Conservation (phyloP, 2,888 invertebrate species). For the Meghimatium bilineatum region DNA sequence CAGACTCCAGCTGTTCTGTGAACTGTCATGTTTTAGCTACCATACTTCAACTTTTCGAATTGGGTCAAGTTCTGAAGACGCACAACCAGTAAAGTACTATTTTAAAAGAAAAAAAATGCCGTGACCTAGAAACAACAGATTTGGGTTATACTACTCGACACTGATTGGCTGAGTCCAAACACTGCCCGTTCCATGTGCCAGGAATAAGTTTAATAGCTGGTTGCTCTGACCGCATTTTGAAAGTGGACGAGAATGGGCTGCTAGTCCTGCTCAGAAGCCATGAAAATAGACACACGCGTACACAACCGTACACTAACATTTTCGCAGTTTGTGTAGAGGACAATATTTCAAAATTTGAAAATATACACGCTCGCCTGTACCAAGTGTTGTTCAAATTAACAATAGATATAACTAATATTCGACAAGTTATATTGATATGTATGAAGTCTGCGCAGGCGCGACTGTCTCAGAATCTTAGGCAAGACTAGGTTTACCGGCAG, state of each 20-base stretch:
- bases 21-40: background rate
- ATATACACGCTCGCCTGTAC: no score
- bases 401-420: no score
- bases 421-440: no score
- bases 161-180: constrained; percentile 6
- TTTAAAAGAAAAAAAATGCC: background rate
- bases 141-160: constrained; percentile 10
- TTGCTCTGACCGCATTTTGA: constrained; percentile 6
- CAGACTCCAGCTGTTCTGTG: constrained; percentile 7
- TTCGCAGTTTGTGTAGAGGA: no score
- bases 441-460: no score
- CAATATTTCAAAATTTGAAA: no score
- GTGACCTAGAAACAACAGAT: constrained; percentile 1
- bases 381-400: no score
- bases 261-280: constrained; percentile 14
- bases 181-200: background rate
- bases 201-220: background rate
- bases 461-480: background rate
- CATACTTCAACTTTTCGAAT: constrained; percentile 1
- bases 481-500: constrained; percentile 8
- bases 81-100: background rate
- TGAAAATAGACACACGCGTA: no score
- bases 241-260: background rate
- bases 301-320: no score
- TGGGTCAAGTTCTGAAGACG: constrained; percentile 22